phyloP scores from a whole-genome alignment of 2,888 invertebrate species.

The Dermolepida albohirtum region DNA sequence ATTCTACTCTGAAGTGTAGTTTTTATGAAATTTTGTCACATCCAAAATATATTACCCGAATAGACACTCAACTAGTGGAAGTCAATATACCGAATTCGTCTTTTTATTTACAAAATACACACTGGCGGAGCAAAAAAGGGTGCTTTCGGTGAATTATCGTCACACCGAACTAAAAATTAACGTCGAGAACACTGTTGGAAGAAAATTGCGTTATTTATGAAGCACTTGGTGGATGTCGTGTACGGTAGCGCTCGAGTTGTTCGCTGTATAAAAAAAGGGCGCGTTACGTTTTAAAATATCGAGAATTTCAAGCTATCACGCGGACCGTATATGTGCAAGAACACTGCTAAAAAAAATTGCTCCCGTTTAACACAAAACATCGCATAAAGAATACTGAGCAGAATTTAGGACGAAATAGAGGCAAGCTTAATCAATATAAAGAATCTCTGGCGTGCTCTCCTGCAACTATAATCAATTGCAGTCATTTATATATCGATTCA shows the following conservation, averaged over 20 bases:
- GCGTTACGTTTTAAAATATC: constrained; percentile 27
- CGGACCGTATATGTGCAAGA: neutral
- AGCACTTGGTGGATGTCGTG: constrained; percentile 26
- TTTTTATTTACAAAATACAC: constrained; percentile 22
- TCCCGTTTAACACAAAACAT: constrained; percentile 31
- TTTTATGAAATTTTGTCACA: constrained; percentile 39
- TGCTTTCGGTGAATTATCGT: constrained; percentile 29
- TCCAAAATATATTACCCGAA: constrained; percentile 35
- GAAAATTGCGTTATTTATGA: constrained; percentile 39
- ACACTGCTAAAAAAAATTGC: constrained; percentile 22
- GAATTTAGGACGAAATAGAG: neutral
- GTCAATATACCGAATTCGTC: constrained; percentile 31
- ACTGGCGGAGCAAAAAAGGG: constrained; percentile 9
- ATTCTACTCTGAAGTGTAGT: constrained; percentile 10
- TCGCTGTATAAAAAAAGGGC: constrained; percentile 14
- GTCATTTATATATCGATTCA: no score
- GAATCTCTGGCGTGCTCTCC: constrained; percentile 1
- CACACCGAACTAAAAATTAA: constrained; percentile 29
- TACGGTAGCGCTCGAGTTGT: constrained; percentile 23
- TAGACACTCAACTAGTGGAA: constrained; percentile 36
- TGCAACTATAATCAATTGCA: no score
- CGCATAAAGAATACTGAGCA: constrained; percentile 31
- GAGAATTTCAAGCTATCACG: constrained; percentile 13
- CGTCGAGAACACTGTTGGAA: constrained; percentile 32
- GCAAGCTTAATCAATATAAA: constrained; percentile 17